Conservation (phyloP, 2,113 vertebrate species). For the Lepisosteus oculatus region DNA sequence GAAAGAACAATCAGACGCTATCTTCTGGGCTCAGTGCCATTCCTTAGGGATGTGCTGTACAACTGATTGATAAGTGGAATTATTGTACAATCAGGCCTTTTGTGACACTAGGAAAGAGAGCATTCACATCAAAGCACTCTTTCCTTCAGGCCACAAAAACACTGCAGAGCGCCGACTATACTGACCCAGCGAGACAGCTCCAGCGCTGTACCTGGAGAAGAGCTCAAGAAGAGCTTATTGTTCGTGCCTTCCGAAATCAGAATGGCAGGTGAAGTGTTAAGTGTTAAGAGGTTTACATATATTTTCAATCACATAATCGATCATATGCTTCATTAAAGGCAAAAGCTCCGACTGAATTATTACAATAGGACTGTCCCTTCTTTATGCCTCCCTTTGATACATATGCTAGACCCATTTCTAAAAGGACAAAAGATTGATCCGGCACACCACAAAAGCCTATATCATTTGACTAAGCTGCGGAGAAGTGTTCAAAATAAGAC, state of each 20-base stretch:
- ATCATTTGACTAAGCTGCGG: background rate
- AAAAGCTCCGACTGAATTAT: slow-evolving; percentile 6
- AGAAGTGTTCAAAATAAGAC: background rate
- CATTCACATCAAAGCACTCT: background rate
- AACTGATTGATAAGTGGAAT: slow-evolving; percentile 21
- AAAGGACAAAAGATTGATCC: slow-evolving; percentile 10
- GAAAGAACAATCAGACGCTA: background rate
- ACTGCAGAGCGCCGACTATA: background rate
- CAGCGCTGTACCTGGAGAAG: slow-evolving; percentile 15
- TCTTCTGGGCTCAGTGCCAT: slow-evolving; percentile 8
- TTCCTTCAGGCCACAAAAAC: too few relatives aligned
- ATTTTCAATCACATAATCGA: slow-evolving; percentile 16
- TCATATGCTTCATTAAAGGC: slow-evolving; percentile 14
- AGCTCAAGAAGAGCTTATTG: slow-evolving; percentile 19
- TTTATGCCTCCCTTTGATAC: slow-evolving; percentile 4
- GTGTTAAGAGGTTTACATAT: background rate
- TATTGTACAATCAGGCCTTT: slow-evolving; percentile 11
- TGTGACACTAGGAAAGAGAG: slow-evolving; percentile 17
- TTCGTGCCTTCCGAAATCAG: slow-evolving; percentile 12
- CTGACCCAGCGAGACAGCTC: slow-evolving; percentile 14
- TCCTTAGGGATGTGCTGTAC: background rate
- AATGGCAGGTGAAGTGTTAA: background rate
- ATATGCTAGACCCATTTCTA: background rate
- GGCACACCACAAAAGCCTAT: background rate
- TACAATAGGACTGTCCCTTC: background rate